Evolutionary conservation across 35 echinoderm and acorn worm genomes (phyloP).

Genomic region (Ophioderma brevispina): DNA sequence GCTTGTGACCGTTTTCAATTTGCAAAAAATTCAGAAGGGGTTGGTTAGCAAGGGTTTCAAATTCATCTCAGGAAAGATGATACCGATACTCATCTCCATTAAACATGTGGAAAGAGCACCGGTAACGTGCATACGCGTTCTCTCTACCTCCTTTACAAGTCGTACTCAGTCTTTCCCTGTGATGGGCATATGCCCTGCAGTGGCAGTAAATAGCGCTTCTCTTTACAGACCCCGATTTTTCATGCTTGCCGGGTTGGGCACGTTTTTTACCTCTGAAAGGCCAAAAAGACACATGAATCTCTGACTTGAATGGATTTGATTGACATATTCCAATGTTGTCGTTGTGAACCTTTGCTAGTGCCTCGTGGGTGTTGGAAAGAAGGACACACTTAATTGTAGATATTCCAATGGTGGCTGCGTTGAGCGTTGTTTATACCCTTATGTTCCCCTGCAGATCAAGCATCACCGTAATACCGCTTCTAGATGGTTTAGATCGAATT

Average conservation of each 20-base stretch:
- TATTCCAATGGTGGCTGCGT: background rate
- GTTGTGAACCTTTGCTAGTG: background rate
- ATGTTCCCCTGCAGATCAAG: background rate
- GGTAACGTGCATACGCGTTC: background rate
- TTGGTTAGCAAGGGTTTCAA: constrained; percentile 4
- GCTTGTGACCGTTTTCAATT: constrained; percentile 13
- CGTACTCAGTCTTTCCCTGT: background rate
- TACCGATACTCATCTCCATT: constrained; percentile 9
- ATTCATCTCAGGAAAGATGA: constrained; percentile 13
- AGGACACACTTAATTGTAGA: constrained; percentile 10
- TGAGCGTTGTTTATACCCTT: constrained; percentile 8
- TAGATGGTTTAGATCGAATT: constrained; percentile 14
- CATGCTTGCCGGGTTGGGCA: background rate
- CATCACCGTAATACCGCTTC: background rate
- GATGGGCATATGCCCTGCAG: constrained; percentile 1
- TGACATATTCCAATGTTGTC: background rate
- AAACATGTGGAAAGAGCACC: background rate
- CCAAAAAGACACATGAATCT: constrained; percentile 4
- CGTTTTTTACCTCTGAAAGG: constrained; percentile 7
- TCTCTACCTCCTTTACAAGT: background rate
- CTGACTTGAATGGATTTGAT: constrained; percentile 6
- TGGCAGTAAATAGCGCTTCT: background rate
- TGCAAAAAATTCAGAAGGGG: constrained; percentile 5
- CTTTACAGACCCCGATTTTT: constrained; percentile 9
- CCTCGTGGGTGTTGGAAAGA: background rate